Evolutionary conservation across 2,113 vertebrate genomes (phyloP), one percentile per base, ranked within the genome.

Genomic region (Marcusenius ussheri): DNA sequence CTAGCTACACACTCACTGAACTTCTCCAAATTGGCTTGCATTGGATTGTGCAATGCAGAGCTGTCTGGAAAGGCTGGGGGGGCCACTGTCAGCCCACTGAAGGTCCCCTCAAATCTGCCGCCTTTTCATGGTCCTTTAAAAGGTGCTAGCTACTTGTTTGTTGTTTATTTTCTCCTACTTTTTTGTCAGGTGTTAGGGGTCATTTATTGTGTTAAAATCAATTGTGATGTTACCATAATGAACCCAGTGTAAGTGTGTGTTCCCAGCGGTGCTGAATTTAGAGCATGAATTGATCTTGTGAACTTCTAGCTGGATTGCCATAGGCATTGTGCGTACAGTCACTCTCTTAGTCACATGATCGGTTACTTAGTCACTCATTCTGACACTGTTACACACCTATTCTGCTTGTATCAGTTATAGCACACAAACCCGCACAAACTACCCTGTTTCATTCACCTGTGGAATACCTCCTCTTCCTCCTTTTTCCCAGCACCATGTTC

Each of bases 401-500:
- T 35, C 15, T 80, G 13, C 13, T 80, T 80, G 15, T 17, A 17
- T 42, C 5, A 0, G 15, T 80, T 42, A 80, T 80, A 7, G 35
- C 5, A 39, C 11, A 39, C 70, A 77, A 39, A 77, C 11, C 19
- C 66, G 31, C n/a, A 51, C 31, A 46, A 4, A 19, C 10, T 58
- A 0, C n/a, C 17, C 47, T 10, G 15, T 24, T 19, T 89, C 9
- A 39, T 10, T 35, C 27, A 47, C 47, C 27, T 11, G 24, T 42
- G 74, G 35, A 51, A 35, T 46, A 13, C 2, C 21, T 56, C n/a
- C 21, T 90, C 5, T 70, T 4, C 50, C 80, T 88, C n/a, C 58
- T 87, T 92, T 91, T 93, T 95, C 96, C 92, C 96, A 99, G 98
- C 97, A 92, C 95, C 96, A 87, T 98, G 98, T 96, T 97, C 97